Evolutionary conservation across 1,140 invertebrate species (phyloP).

Genomic region (Brachionus koreanus): DNA sequence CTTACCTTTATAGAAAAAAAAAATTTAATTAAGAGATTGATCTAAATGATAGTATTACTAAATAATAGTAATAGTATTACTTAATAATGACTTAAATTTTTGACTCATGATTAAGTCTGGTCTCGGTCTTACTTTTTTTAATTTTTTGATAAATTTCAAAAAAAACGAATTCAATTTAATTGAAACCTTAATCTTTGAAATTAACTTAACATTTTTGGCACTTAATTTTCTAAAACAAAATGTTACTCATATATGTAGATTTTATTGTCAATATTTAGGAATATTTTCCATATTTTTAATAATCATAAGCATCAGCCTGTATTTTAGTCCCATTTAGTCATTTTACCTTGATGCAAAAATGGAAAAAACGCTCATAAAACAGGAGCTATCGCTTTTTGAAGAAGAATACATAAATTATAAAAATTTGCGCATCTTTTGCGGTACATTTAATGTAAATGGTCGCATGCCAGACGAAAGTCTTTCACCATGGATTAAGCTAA

Average conservation of each 20-base stretch:
- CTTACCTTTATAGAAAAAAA: too few relatives aligned
- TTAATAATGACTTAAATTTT: too few relatives aligned
- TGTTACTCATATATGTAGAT: background rate
- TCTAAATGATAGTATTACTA: too few relatives aligned
- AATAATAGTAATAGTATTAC: too few relatives aligned
- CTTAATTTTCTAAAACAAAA: background rate
- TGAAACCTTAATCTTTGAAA: background rate
- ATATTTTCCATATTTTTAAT: background rate
- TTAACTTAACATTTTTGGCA: background rate
- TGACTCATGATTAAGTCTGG: too few relatives aligned
- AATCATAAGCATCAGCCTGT: background rate
- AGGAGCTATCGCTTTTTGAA: slow-evolving; percentile 17
- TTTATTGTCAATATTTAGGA: background rate
- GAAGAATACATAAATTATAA: slow-evolving; percentile 30
- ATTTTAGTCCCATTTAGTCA: background rate
- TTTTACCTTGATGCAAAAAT: background rate
- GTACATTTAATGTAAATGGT: slow-evolving; percentile 60
- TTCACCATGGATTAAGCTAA: slow-evolving; percentile 41
- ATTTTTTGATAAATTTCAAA: too few relatives aligned
- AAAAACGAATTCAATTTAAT: too few relatives aligned
- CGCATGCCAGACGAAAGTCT: slow-evolving; percentile 57
- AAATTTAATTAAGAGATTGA: too few relatives aligned
- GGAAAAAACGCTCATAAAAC: background rate
- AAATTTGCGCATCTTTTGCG: slow-evolving; percentile 19
- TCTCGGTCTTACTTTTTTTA: too few relatives aligned